These are phyloP conservation scores for Tokudaia tokunoshimensis DNA, from an alignment of 2,797 vertebrate species.

Conservation along the genomic window DNA sequence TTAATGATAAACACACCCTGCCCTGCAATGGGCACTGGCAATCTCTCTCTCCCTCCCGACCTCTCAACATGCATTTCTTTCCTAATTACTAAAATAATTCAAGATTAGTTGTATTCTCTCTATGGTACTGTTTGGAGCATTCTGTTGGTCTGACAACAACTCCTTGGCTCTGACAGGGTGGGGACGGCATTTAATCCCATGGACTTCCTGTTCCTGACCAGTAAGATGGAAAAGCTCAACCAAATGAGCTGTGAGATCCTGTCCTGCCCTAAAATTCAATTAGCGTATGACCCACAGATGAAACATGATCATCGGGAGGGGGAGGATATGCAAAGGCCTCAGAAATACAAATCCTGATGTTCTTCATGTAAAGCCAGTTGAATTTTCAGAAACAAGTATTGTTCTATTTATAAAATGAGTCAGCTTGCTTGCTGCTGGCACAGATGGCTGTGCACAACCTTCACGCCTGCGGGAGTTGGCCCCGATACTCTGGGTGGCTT, in stretches of 20 bases:
- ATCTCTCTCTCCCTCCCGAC: not conserved
- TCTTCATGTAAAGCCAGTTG: not conserved
- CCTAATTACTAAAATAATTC: not conserved
- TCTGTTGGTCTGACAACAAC: not conserved
- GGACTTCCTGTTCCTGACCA: slow-evolving; percentile 2
- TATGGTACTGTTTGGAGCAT: not conserved
- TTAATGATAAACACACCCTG: not conserved
- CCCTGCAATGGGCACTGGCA: not conserved
- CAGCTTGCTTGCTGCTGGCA: not conserved
- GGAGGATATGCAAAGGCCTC: not conserved
- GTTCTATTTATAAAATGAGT: not conserved
- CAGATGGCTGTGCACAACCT: not conserved
- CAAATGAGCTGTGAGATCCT: not conserved
- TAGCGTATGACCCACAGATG: not conserved
- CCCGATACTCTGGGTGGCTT: not conserved
- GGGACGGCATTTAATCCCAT: not conserved
- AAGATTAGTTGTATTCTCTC: not conserved
- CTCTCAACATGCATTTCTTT: not conserved
- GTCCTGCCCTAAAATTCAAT: not conserved
- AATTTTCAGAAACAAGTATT: not conserved
- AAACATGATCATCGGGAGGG: not conserved
- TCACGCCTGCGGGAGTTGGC: not conserved
- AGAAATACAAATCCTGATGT: slow-evolving; percentile 6
- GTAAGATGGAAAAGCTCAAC: not conserved
- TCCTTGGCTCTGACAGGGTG: not conserved